Percentiles rank a stretch among this genome's conserved stretches.
Evolutionary conservation across 2,113 vertebrate genomes (phyloP).

Genomic region (Cryptotis parvus): DNA sequence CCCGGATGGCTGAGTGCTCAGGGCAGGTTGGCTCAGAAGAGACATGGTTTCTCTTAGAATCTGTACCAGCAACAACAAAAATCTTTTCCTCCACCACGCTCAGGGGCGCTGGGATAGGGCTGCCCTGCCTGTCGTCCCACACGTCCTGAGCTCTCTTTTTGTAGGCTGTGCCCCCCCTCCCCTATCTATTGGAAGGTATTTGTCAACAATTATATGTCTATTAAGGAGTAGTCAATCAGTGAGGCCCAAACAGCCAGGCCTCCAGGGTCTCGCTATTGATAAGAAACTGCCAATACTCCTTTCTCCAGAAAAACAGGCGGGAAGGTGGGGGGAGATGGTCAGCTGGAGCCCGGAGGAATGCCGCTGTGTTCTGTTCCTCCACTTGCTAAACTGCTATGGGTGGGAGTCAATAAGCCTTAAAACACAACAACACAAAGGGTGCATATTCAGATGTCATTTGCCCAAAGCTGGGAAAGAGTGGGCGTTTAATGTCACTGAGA

Average conservation of each 20-base stretch:
- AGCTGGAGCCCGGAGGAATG: constrained; percentile 66
- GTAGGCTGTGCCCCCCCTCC: constrained; percentile 81
- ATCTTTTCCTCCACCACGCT: neutral
- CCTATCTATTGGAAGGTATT: constrained; percentile 97
- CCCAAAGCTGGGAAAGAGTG: neutral
- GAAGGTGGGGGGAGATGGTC: too few species aligned
- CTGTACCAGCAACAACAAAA: neutral
- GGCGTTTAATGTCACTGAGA: constrained; percentile 78
- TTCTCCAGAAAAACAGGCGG: constrained; percentile 88
- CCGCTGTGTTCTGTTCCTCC: neutral
- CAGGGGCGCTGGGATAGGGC: too few species aligned
- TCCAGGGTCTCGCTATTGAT: constrained; percentile 93
- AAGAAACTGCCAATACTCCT: constrained; percentile 94
- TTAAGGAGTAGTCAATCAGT: constrained; percentile 99
- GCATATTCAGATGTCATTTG: constrained; percentile 61
- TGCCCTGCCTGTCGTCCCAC: neutral
- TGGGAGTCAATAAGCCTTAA: constrained; percentile 74
- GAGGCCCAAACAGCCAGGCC: constrained; percentile 94
- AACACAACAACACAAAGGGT: neutral
- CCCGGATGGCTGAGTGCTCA: neutral
- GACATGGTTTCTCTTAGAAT: constrained; percentile 9
- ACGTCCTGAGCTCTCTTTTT: constrained; percentile 75
- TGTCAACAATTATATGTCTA: constrained; percentile 99
- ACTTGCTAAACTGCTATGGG: constrained; percentile 56
- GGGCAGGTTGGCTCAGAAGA: accelerated